These are phyloP conservation scores for Syngnathus acus DNA, from an alignment of 2,797 vertebrate genomes.

Conservation along the genomic window DNA sequence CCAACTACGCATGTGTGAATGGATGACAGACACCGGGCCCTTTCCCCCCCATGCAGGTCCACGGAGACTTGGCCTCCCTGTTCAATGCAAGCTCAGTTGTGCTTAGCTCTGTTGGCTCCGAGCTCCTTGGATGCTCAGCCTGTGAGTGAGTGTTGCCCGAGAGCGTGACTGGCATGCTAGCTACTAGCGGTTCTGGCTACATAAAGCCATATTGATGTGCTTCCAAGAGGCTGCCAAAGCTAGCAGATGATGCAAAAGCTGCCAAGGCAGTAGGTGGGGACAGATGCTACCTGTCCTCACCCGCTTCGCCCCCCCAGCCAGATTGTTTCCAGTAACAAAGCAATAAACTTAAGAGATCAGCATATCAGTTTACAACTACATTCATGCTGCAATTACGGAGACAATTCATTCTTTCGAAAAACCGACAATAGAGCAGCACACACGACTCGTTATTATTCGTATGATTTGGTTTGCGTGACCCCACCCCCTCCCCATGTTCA, in stretches of 20 bases:
- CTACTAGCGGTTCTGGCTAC: constrained; percentile 66
- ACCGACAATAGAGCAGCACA: constrained; percentile 11
- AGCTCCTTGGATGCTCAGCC: constrained; percentile 58
- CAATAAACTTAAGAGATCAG: constrained; percentile 70
- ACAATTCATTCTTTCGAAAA: constrained; percentile 37
- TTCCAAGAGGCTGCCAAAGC: constrained; percentile 74
- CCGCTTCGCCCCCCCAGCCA: constrained; percentile 59
- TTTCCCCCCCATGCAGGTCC: constrained; percentile 44
- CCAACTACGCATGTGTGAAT: constrained; percentile 48
- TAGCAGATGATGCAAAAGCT: constrained; percentile 72
- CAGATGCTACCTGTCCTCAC: constrained; percentile 80
- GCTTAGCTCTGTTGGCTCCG: constrained; percentile 63
- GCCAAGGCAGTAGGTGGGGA: constrained; percentile 78
- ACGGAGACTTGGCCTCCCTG: constrained; percentile 58
- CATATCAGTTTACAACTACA: constrained; percentile 60
- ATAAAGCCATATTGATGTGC: constrained; percentile 77
- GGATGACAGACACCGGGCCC: constrained; percentile 55
- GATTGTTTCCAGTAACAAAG: constrained; percentile 73
- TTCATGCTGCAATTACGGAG: constrained; percentile 56
- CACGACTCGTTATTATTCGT: constrained; percentile 4
- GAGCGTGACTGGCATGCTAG: constrained; percentile 75
- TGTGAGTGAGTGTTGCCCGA: constrained; percentile 53
- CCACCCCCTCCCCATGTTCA: not conserved
- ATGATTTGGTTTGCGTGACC: constrained; percentile 1
- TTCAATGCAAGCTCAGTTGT: constrained; percentile 53